Percentiles rank a stretch among this genome's conserved stretches.
Conservation (phyloP, 2,888 invertebrate genomes). For the Synergus umbraculus region DNA sequence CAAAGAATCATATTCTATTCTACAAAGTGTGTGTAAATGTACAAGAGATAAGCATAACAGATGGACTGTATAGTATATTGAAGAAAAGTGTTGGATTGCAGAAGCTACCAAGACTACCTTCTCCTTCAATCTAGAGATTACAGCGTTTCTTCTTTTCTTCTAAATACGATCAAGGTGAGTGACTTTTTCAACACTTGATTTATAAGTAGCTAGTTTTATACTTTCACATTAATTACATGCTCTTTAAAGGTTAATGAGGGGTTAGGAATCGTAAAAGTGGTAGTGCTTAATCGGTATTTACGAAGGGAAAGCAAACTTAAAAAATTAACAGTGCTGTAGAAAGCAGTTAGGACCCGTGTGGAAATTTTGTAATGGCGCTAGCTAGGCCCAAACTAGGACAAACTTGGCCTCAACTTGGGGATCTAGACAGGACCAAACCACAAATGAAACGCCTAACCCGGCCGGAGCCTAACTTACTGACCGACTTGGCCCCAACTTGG, state of each 20-base stretch:
- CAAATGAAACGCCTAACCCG: no score
- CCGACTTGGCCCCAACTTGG: no score
- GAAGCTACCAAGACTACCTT: neutral
- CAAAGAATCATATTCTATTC: conserved; percentile 52
- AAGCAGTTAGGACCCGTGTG: neutral
- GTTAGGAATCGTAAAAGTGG: neutral
- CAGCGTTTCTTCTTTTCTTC: conserved; percentile 2
- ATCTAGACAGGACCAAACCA: no score
- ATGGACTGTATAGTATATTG: conserved; percentile 11
- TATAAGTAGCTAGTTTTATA: neutral
- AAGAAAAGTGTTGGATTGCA: conserved; percentile 17
- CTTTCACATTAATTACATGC: neutral
- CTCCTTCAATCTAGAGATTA: conserved; percentile 21
- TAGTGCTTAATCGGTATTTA: neutral
- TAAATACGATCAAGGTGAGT: conserved; percentile 35
- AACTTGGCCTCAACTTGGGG: no score
- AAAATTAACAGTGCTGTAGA: neutral
- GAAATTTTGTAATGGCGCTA: no score
- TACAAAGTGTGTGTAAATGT: conserved; percentile 23
- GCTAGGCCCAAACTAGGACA: no score
- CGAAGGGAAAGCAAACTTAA: neutral
- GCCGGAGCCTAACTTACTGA: no score
- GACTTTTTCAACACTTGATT: neutral
- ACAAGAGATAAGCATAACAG: conserved; percentile 14
- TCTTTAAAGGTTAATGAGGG: neutral